A percentile compares a stretch with the other conserved stretches of the same genome.
phyloP scores from a whole-genome alignment of 1,140 invertebrate species.

The Drosophila seguyi region DNA sequence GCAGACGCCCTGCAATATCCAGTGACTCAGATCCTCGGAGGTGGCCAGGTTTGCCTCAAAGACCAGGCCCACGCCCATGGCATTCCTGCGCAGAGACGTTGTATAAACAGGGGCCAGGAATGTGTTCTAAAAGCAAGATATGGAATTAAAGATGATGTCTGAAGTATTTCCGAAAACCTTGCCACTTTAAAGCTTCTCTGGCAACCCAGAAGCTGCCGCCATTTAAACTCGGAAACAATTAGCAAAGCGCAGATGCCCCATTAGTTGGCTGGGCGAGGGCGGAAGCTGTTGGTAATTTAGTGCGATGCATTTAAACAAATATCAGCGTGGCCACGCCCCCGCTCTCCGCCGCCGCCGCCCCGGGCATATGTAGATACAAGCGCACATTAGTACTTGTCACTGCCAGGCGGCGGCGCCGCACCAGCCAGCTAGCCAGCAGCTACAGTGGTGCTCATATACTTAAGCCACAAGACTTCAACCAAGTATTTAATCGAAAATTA shows the following conservation, averaged over 20 bases:
- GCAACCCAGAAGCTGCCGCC: conserved; percentile 20
- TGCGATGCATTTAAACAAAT: conserved; percentile 79
- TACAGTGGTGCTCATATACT: too few species aligned
- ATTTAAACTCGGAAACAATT: conserved; percentile 82
- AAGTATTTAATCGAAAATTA: too few species aligned
- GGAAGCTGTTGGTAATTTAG: conserved; percentile 68
- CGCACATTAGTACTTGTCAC: conserved; percentile 82
- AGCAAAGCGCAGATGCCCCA: conserved; percentile 70
- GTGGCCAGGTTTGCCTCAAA: conserved; percentile 95
- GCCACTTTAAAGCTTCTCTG: conserved; percentile 15
- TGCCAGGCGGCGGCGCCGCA: conserved; percentile 55
- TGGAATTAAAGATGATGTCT: neutral
- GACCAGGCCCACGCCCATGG: conserved; percentile 95
- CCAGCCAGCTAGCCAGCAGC: conserved; percentile 5
- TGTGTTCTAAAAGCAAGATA: conserved; percentile 88
- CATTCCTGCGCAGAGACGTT: conserved; percentile 92
- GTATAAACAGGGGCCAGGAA: conserved; percentile 94
- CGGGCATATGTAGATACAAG: conserved; percentile 64
- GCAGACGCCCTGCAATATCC: conserved; percentile 95
- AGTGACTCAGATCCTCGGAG: conserved; percentile 92
- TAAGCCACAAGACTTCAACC: too few species aligned
- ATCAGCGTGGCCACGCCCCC: conserved; percentile 59
- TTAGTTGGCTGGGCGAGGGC: conserved; percentile 43
- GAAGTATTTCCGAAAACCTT: neutral
- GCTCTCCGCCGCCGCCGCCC: neutral